phyloP scores from a whole-genome alignment of 2,113 vertebrate species.

The Mobula hypostoma region DNA sequence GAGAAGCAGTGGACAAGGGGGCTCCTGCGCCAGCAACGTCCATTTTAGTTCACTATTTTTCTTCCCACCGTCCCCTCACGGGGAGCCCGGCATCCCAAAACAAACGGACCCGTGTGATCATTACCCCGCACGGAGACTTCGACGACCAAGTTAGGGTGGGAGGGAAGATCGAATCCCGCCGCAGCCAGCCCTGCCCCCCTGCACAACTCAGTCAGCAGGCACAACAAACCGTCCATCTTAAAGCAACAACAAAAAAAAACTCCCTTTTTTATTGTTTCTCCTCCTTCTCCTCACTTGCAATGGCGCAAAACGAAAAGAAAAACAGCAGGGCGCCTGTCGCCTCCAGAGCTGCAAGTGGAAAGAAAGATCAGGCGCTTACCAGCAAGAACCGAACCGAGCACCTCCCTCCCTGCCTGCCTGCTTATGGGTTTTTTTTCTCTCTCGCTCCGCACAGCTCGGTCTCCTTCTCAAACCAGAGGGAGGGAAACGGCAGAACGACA shows the following conservation, averaged over 20 bases:
- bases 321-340: no score
- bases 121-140: no score
- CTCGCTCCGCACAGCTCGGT: not conserved
- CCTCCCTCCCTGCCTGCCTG: not conserved
- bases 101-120: no score
- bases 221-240: conserved; percentile 3
- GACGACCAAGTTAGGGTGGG: no score
- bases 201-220: not conserved
- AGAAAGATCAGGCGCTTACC: not conserved
- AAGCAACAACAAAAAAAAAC: not conserved
- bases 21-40: conserved; percentile 24
- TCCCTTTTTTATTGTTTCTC: not conserved
- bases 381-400: conserved; percentile 19
- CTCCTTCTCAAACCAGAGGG: not conserved
- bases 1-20: not conserved
- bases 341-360: no score
- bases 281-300: not conserved
- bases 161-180: not conserved
- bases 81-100: no score
- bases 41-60: conserved; percentile 8
- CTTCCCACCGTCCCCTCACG: not conserved
- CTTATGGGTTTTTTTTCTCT: not conserved
- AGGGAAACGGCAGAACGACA: not conserved
- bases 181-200: conserved; percentile 7
- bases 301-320: no score